Evolutionary conservation across 2,888 invertebrate species (phyloP), one percentile per base, ranked within the genome.

Genomic region (Drosophila pseudotakahashii): DNA sequence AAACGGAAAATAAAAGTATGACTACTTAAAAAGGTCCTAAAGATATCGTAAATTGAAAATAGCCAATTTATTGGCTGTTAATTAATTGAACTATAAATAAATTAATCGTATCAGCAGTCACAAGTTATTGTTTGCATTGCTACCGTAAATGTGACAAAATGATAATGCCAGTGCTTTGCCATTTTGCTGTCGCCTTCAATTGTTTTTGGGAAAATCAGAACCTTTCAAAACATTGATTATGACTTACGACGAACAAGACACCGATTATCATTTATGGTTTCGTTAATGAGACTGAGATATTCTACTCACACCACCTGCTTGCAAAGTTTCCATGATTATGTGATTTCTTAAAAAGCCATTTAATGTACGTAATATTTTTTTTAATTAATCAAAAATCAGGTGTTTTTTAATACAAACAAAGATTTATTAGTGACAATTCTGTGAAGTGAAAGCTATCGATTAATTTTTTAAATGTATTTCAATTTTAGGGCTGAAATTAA

Each of bases 21-120:
- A 63, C 44, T 64, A 16, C 41, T 23, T 52, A 63, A 63, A 19
- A 5, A 32, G 32, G n/a, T 45, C 9, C 14, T 10, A 10, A 30
- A 11, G 32, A 9, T n/a, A 13, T 48, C 30, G 32, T 14, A 52
- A 58, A 48, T 37, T 30, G 3, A n/a, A 37, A 37, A 37, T 37
- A 16, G 5, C 2, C 47, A 3, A 13, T 14, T 68, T 61, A 67
- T 67, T 36, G 32, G n/a, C 16, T 48, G 63, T 55, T 80, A 83
- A 86, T 78, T 86, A 76, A 73, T 74, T 69, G 75, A 48, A 57
- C 71, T 68, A 75, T 72, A 72, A 75, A 85, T 69, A 60, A 47
- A 51, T 52, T 36, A 51, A 64, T 41, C 73, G 32, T 30, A 53
- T 66, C 61, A 30, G 34, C 53, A 62, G 70, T 64, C 73, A 57